These are phyloP conservation scores for Venustoraphidia nigricollis DNA, from an alignment of 2,888 invertebrate genomes.

Conservation along the genomic window DNA sequence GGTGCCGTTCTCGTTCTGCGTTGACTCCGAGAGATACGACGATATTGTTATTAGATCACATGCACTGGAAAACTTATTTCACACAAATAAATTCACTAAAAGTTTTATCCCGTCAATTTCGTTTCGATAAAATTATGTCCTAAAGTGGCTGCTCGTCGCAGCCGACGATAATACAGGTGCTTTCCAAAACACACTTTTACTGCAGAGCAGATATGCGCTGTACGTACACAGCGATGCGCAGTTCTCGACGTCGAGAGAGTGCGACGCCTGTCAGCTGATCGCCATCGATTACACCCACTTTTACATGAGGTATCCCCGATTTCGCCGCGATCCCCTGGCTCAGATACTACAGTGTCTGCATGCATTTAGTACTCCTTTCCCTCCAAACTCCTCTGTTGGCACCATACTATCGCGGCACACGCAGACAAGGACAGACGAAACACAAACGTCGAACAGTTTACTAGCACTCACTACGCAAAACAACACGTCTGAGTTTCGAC, in stretches of 20 bases:
- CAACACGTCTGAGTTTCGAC: no score
- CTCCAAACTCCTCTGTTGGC: no score
- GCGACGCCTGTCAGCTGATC: conserved; percentile 8
- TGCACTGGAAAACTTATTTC: not conserved
- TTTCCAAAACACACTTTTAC: conserved; percentile 3
- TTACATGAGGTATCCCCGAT: no score
- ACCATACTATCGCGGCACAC: no score
- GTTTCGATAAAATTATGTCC: not conserved
- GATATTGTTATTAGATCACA: not conserved
- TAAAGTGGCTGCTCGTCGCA: not conserved
- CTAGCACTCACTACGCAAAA: no score
- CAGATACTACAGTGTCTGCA: no score
- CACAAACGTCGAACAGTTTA: no score
- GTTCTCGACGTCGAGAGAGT: not conserved
- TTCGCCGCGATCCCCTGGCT: no score
- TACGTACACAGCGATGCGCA: not conserved
- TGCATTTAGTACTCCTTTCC: no score
- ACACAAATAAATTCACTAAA: not conserved
- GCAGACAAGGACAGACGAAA: no score
- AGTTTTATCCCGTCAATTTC: not conserved
- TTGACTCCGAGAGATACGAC: no score
- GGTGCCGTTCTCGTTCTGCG: no score
- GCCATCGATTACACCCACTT: conserved; percentile 4
- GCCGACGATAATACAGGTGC: conserved; percentile 5
- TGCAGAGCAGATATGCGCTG: conserved; percentile 6